Conservation (phyloP, 2,113 vertebrate genomes). For the Microtus pennsylvanicus region DNA sequence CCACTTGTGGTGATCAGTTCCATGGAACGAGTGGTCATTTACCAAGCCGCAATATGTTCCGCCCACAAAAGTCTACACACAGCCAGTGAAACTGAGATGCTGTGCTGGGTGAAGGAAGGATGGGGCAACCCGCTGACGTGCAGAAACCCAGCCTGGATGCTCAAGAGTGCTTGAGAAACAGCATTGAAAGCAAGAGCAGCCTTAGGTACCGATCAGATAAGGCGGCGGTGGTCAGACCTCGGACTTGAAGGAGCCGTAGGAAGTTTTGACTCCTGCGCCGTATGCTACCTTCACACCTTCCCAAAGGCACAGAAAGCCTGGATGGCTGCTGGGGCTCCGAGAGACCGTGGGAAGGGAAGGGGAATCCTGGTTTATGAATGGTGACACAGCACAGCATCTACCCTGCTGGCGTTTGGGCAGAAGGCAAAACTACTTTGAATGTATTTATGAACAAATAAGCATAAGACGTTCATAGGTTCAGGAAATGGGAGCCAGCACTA, state of each 20-base stretch:
- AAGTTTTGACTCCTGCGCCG: neutral
- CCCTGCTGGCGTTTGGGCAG: neutral
- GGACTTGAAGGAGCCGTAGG: neutral
- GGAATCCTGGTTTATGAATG: neutral
- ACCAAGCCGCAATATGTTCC: neutral
- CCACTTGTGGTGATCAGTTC: neutral
- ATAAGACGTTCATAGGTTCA: neutral
- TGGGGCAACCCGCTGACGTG: conserved; percentile 29
- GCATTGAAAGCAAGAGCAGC: conserved; percentile 42
- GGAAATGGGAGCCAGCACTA: neutral
- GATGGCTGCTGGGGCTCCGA: neutral
- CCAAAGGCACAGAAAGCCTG: neutral
- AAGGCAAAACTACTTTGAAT: neutral
- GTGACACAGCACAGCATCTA: neutral
- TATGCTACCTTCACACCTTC: neutral
- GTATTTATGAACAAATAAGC: neutral
- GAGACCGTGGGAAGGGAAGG: neutral
- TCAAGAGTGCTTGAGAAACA: conserved; percentile 11
- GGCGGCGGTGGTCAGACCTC: neutral
- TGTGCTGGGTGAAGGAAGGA: neutral
- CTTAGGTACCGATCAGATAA: neutral
- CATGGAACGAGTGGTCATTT: neutral
- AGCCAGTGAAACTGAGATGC: neutral
- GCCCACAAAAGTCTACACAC: neutral
- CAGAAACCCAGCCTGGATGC: conserved; percentile 15